Base-by-base conservation (phyloP, 2,888 invertebrate species). In the Aelia acuminata region DNA sequence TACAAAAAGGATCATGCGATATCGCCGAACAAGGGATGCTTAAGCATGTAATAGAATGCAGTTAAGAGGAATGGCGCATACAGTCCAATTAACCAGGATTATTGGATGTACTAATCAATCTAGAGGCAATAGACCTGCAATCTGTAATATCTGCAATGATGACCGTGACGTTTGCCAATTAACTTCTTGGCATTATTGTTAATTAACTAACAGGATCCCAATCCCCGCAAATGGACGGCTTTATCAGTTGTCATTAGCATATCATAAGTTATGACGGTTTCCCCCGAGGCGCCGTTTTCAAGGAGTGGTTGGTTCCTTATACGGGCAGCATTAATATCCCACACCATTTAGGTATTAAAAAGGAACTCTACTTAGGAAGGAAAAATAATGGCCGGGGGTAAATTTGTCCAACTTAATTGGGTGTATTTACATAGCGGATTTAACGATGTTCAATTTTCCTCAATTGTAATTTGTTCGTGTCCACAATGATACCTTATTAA, bases 161-260 rank as follows among this genome's bases (percentile, higher is more conserved):
- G 47, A 80, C 80, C 80, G 43, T 80, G 80, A 80, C 80, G 43
- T 80, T 80, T 80, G 43, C 80, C 80, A 80, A 80, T 80, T 80
- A 80, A 80, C 80, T 80, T 80, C 80, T 43, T 22, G 80, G 80
- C 80, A 80, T 80, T 80, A 80, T 80, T 47, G 80, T 80, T 80
- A 80, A 80, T 80, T 80, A 80, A 80, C 80, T 43, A 47, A 43
- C 43, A 80, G 57, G 57, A 57, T 57, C 57, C 57, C 57, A 57
- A 57, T 70, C 39, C 43, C 43, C 43, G 80, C 80, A 80, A 80
- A 80, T 80, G 80, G 80, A 43, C 43, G 80, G 80, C 43, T 80
- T 70, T 80, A 80, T 80, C 80, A 80, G 39, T 47, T 43, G 80
- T 80, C 43, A 80, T 80, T 80, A 80, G 80, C 80, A 47, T 80